phyloP scores from a whole-genome alignment of 1,140 invertebrate genomes.

The Plodia interpunctella region DNA sequence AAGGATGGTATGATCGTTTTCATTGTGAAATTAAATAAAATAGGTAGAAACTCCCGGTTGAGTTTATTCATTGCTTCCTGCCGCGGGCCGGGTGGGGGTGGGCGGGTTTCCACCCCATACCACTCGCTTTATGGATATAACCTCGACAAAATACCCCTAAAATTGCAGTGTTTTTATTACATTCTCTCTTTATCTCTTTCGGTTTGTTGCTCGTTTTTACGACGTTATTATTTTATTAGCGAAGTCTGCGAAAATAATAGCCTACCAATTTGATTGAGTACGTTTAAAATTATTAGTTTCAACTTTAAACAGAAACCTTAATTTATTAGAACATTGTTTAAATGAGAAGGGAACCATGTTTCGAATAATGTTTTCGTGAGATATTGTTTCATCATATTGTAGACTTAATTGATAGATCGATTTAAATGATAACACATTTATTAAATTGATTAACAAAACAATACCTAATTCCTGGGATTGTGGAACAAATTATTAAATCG shows the following conservation, averaged over 20 bases:
- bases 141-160: constrained; percentile 76
- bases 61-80: constrained; percentile 75
- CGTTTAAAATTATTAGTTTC: background rate
- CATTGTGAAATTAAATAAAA: constrained; percentile 69
- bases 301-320: background rate
- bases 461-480: no score
- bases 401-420: no score
- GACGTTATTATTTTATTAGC: constrained; percentile 73
- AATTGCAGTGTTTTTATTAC: constrained; percentile 77
- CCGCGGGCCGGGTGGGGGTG: constrained; percentile 36
- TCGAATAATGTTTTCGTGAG: no score
- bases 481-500: no score
- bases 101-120: constrained; percentile 37
- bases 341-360: no score
- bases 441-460: no score
- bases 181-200: constrained; percentile 73
- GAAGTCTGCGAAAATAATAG: constrained; percentile 30
- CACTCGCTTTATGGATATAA: constrained; percentile 74
- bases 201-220: constrained; percentile 68
- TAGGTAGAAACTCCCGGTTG: constrained; percentile 48
- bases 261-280: constrained; percentile 1
- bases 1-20: constrained; percentile 63
- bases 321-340: background rate
- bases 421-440: no score
- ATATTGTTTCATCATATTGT: no score